phyloP scores from a whole-genome alignment of 2,888 invertebrate species.

The Euproctis similis region DNA sequence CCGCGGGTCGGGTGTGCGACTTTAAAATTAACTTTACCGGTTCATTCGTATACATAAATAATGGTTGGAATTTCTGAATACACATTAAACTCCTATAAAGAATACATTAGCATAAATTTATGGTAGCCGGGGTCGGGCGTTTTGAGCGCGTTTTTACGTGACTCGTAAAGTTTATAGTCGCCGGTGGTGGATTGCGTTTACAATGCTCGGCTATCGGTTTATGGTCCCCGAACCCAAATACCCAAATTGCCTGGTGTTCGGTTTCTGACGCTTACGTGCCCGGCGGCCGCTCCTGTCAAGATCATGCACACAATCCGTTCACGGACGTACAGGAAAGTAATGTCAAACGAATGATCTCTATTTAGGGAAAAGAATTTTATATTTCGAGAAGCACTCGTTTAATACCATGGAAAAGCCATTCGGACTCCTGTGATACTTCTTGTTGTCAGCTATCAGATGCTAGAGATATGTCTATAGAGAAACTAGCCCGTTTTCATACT shows the following conservation, averaged over 20 bases:
- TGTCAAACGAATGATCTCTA: no score
- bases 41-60: constrained; percentile 75
- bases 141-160: constrained; percentile 75
- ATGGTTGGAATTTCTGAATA: constrained; percentile 75
- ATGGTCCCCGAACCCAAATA: constrained; percentile 74
- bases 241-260: constrained; percentile 66
- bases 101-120: constrained; percentile 77
- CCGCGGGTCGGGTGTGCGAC: constrained; percentile 56
- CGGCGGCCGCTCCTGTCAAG: constrained; percentile 18
- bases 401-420: no score
- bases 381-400: no score
- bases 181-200: constrained; percentile 76
- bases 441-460: constrained; percentile 14
- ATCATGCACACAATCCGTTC: no score
- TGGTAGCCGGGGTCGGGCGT: constrained; percentile 72
- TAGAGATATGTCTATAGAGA: no score
- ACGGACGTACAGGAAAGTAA: no score
- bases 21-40: constrained; percentile 75
- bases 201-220: constrained; percentile 72
- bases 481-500: no score
- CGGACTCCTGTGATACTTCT: constrained; percentile 18
- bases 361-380: no score
- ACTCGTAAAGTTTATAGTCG: constrained; percentile 76
- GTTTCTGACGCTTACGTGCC: constrained; percentile 43
- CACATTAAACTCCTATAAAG: constrained; percentile 76